Base-by-base conservation (phyloP, 1,140 invertebrate genomes). In the Pantala flavescens region DNA sequence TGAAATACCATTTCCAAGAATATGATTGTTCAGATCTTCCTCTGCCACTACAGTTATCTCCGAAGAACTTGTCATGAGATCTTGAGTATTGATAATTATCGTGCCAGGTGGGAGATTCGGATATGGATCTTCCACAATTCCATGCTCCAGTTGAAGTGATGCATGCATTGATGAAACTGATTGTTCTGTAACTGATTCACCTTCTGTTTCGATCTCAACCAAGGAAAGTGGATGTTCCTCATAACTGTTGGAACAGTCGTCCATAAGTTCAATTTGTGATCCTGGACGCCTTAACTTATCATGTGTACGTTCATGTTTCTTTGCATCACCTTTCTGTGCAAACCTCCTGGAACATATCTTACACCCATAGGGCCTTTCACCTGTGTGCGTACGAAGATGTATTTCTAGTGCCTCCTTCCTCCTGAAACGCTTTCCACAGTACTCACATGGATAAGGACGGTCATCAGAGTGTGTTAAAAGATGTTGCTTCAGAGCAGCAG, bases 361-460 rank as follows among this genome's bases (percentile, higher is more conserved):
- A 77, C 86, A 88, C 74, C 81, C 82, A 78, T 84, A 88, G 7
- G 88, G 89, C 55, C 87, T 82, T 80, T 90, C 88, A 3, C 88
- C 85, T 0, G 85, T 86, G 72, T 88, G 85, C 10, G 85, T 85
- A 49, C 86, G 87, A 79, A 89, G 88, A 10, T 87, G 87, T 71
- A 87, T 82, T 12, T 87, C 87, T 16, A 90, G 82, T 14, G 89
- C 86, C 75, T 89, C 88, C 71, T 87, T 85, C 78, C 87, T 86
- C 1, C 85, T 85, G 77, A 87, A 88, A 2, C 83, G 81, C 74
- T 85, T 84, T 16, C 84, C 84, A 72, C 87, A 90, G 70, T 85
- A 82, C 36, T 84, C 81, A 79, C 87, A 88, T 43, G 82, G 80
- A 73, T 85, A 82, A 5, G 85, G 82, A 70, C 83, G 84, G 73